Evolutionary conservation across 2,797 vertebrate genomes (phyloP).

Genomic region (Micrastur ruficollis): DNA sequence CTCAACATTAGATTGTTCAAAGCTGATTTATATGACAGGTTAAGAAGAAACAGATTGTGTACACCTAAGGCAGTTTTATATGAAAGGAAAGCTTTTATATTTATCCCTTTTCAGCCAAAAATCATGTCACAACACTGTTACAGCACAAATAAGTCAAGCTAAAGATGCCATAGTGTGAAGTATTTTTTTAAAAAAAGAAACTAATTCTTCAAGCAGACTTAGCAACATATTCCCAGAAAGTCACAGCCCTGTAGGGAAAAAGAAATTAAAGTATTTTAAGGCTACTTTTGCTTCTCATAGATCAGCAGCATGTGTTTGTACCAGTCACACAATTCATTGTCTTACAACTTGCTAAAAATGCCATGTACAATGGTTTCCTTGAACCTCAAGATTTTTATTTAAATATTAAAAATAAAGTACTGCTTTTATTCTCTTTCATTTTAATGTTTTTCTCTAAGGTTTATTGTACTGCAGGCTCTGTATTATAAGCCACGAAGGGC

Average conservation of each 20-base stretch:
- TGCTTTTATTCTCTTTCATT: slow-evolving; percentile 9
- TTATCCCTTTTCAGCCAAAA: not conserved
- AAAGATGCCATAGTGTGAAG: not conserved
- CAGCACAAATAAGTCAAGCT: not conserved
- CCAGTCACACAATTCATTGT: not conserved
- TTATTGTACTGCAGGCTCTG: slow-evolving; percentile 30
- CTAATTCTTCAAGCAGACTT: not conserved
- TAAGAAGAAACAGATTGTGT: not conserved
- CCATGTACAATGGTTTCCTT: not conserved
- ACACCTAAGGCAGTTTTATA: not conserved
- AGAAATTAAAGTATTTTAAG: not conserved
- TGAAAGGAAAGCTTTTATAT: not conserved
- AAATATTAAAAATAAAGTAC: slow-evolving; percentile 35
- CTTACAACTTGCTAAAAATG: not conserved
- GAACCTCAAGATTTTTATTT: not conserved
- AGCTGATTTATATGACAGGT: not conserved
- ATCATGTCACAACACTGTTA: not conserved
- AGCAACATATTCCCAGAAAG: not conserved
- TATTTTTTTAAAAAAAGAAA: not conserved
- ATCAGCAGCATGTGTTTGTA: not conserved
- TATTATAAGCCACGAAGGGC: slow-evolving; percentile 24
- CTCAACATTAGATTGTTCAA: not conserved
- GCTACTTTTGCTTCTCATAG: not conserved
- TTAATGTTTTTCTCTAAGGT: slow-evolving; percentile 22
- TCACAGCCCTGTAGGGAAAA: not conserved